Percentiles rank a stretch among this genome's conserved stretches.
Evolutionary conservation across 2,797 vertebrate species (phyloP).

Genomic region (Rallus crepitans): DNA sequence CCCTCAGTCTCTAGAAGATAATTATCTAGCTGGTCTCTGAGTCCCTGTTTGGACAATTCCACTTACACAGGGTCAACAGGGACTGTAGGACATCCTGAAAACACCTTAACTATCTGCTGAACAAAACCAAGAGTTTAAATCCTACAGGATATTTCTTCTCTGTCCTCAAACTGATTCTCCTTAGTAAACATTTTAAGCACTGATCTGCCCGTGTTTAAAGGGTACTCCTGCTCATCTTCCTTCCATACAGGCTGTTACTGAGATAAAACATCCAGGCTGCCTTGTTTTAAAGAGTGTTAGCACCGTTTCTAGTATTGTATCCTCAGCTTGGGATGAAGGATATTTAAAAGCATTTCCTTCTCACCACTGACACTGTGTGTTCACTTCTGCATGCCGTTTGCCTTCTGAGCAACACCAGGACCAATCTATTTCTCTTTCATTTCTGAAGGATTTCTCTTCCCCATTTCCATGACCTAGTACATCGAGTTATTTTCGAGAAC

Average conservation of each 20-base stretch:
- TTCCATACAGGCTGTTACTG: neutral
- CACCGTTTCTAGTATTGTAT: neutral
- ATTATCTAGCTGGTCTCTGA: neutral
- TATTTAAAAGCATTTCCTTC: slow-evolving; percentile 18
- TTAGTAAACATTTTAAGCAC: neutral
- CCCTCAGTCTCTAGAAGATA: neutral
- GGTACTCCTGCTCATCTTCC: neutral
- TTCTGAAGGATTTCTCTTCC: neutral
- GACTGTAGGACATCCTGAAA: neutral
- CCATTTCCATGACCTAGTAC: neutral
- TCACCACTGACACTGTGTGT: neutral
- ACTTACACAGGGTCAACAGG: neutral
- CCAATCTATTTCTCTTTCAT: neutral
- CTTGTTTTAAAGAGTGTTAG: neutral
- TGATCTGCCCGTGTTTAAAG: neutral
- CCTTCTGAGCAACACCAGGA: slow-evolving; percentile 5
- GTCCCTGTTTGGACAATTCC: neutral
- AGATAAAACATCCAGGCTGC: neutral
- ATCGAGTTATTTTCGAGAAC: neutral
- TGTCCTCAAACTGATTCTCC: neutral
- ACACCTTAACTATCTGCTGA: neutral
- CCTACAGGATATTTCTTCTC: neutral
- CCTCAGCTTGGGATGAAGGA: neutral
- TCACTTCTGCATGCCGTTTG: neutral
- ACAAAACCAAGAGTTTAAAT: neutral